A percentile compares a stretch with the other conserved stretches of the same genome.
Evolutionary conservation across 2,888 invertebrate genomes (phyloP).

Genomic region (Gastracanthus pulcherrimus): DNA sequence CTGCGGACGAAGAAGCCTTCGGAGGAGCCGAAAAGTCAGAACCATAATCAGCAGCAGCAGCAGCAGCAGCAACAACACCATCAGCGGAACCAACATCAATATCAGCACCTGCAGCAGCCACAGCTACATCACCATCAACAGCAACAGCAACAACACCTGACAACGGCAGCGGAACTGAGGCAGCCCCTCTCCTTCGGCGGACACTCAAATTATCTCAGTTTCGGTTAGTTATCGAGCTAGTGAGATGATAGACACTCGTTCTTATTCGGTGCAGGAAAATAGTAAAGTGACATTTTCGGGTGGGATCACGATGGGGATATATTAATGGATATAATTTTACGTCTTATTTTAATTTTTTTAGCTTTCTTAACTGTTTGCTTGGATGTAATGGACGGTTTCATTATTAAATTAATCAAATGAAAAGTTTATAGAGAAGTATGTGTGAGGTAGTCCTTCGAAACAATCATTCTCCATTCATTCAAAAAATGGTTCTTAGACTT

Average conservation of each 20-base stretch:
- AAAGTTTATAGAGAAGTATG: too few species aligned
- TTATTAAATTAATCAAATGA: too few species aligned
- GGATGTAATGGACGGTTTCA: too few species aligned
- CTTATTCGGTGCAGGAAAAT: background rate
- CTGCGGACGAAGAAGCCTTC: background rate
- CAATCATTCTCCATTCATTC: too few species aligned
- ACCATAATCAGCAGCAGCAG: background rate
- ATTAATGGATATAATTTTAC: too few species aligned
- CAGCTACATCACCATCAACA: conserved; percentile 23
- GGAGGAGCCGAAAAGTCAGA: conserved; percentile 25
- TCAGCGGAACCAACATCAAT: conserved; percentile 10
- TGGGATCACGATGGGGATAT: too few species aligned
- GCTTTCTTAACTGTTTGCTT: too few species aligned
- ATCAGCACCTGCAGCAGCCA: background rate
- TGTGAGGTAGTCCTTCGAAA: too few species aligned
- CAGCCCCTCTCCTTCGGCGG: conserved; percentile 63
- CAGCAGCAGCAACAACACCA: conserved; percentile 28
- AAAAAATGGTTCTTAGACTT: too few species aligned
- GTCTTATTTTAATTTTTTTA: too few species aligned
- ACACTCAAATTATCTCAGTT: conserved; percentile 65
- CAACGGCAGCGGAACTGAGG: conserved; percentile 50
- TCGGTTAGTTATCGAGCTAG: conserved; percentile 59
- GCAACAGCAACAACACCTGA: conserved; percentile 1
- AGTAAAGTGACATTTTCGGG: background rate
- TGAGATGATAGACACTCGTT: background rate